phyloP scores from a whole-genome alignment of 2,888 invertebrate species.

The Diploptera punctata region DNA sequence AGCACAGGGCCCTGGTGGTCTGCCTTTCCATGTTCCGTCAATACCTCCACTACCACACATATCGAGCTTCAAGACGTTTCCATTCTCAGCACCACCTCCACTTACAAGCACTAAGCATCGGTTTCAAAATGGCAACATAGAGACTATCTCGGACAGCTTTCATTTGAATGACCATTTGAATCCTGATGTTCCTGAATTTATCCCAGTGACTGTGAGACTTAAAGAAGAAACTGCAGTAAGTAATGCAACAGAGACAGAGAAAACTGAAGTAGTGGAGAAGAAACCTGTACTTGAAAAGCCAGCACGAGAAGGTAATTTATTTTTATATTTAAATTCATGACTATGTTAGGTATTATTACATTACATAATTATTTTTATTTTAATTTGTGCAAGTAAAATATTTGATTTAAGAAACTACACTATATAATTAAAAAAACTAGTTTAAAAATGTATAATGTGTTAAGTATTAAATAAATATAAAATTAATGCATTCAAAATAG shows the following conservation, averaged over 20 bases:
- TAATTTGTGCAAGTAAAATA: too few relatives aligned
- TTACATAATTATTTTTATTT: too few relatives aligned
- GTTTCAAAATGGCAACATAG: background rate
- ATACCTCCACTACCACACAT: slow-evolving; percentile 45
- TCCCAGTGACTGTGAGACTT: slow-evolving; percentile 61
- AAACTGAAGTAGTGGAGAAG: too few relatives aligned
- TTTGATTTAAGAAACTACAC: too few relatives aligned
- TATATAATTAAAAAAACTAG: too few relatives aligned
- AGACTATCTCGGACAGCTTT: background rate
- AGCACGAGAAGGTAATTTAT: too few relatives aligned
- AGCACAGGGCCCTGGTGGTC: slow-evolving; percentile 43
- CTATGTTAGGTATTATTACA: too few relatives aligned
- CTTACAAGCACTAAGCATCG: background rate
- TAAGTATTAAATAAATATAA: too few relatives aligned
- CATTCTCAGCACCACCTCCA: background rate
- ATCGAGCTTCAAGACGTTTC: slow-evolving; percentile 9
- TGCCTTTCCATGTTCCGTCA: slow-evolving; percentile 41
- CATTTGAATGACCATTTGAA: slow-evolving; percentile 67
- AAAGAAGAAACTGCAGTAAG: slow-evolving; percentile 52
- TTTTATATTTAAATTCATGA: too few relatives aligned
- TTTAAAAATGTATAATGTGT: too few relatives aligned
- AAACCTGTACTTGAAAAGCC: too few relatives aligned
- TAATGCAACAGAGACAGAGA: slow-evolving; percentile 33
- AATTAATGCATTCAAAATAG: too few relatives aligned
- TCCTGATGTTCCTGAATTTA: slow-evolving; percentile 86